A percentile compares a stretch with the other conserved stretches of the same genome.
These are phyloP conservation scores for Tenthredo mesomela DNA, from an alignment of 2,888 invertebrate genomes.

Conservation along the genomic window DNA sequence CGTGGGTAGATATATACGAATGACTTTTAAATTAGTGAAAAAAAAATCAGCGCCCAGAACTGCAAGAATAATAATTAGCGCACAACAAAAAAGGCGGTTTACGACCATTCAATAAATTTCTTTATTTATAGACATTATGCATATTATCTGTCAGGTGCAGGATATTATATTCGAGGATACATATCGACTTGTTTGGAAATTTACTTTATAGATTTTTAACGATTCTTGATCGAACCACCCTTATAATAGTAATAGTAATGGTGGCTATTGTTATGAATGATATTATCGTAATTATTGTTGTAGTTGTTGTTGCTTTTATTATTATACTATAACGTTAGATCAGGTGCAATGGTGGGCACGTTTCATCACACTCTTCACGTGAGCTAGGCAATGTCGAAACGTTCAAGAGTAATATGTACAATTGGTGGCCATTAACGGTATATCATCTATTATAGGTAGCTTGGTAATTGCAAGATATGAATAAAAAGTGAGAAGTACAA, in stretches of 20 bases:
- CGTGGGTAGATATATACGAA: not conserved
- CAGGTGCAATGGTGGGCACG: not conserved
- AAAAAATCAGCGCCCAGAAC: not conserved
- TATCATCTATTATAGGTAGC: slow-evolving; percentile 39
- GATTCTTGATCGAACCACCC: not conserved
- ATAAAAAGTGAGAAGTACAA: slow-evolving; percentile 32
- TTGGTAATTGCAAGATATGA: slow-evolving; percentile 46
- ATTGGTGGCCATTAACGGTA: slow-evolving; percentile 41
- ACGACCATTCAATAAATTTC: not conserved
- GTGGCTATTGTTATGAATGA: not conserved
- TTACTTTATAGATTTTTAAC: not conserved
- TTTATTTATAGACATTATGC: not conserved
- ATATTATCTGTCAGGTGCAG: not conserved
- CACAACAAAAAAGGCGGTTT: not conserved
- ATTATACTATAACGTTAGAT: not conserved
- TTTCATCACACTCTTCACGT: slow-evolving; percentile 34
- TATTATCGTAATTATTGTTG: not conserved
- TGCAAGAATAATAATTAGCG: not conserved
- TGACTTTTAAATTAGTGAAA: not conserved
- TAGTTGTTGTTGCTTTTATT: not conserved
- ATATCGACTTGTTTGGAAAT: not conserved
- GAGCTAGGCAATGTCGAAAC: slow-evolving; percentile 38
- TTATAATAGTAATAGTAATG: not conserved
- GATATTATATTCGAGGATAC: not conserved
- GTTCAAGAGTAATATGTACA: slow-evolving; percentile 45